Percentiles rank a stretch among this genome's conserved stretches.
Conservation (phyloP, 2,113 vertebrate genomes). For the Neofelis nebulosa region DNA sequence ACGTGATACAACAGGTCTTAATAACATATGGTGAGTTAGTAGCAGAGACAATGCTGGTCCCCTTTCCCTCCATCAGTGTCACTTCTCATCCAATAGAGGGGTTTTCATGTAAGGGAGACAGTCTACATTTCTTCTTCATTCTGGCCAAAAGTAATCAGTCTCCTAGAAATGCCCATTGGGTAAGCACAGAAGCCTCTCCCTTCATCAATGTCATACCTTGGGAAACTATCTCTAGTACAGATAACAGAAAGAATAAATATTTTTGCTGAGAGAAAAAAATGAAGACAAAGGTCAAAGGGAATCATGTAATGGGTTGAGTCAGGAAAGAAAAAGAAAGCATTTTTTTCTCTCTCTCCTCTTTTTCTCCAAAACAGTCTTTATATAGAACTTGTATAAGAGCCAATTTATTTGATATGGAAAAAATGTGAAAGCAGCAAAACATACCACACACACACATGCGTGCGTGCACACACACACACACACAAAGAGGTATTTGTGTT, state of each 20-base stretch:
- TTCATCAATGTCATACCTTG: slow-evolving; percentile 82
- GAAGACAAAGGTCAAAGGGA: slow-evolving; percentile 84
- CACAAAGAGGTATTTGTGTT: slow-evolving; percentile 68
- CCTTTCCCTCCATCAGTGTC: background rate
- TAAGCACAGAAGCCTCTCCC: slow-evolving; percentile 73
- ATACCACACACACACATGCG: background rate
- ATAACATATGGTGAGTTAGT: background rate
- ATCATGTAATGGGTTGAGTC: slow-evolving; percentile 69
- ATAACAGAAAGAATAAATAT: slow-evolving; percentile 85
- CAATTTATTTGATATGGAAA: slow-evolving; percentile 82
- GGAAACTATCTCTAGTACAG: slow-evolving; percentile 82
- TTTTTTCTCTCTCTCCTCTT: slow-evolving; percentile 57
- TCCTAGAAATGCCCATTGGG: slow-evolving; percentile 25
- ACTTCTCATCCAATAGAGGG: background rate
- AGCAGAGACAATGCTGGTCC: background rate
- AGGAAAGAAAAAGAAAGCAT: slow-evolving; percentile 71
- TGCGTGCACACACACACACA: slow-evolving; percentile 19
- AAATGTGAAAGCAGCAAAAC: slow-evolving; percentile 69
- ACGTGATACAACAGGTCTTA: background rate
- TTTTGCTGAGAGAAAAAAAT: slow-evolving; percentile 84
- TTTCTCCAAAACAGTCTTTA: slow-evolving; percentile 77
- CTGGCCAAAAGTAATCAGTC: slow-evolving; percentile 58
- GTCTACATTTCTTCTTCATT: slow-evolving; percentile 3
- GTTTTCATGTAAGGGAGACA: slow-evolving; percentile 10
- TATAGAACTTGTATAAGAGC: slow-evolving; percentile 80